Conservation (phyloP, 2,797 vertebrate genomes). For the Arremon aurantiirostris region DNA sequence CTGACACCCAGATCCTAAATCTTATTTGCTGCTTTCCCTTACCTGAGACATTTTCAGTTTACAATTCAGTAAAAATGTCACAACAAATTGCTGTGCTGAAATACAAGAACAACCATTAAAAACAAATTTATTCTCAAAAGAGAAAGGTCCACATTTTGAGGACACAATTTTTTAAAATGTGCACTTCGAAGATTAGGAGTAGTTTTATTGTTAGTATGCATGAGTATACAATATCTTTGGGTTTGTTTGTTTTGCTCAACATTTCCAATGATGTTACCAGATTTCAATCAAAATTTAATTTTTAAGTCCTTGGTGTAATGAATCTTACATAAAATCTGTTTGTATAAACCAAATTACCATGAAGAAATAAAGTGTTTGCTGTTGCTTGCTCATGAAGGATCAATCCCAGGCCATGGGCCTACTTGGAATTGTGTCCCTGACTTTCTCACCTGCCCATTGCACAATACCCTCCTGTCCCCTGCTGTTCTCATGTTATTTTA, state of each 20-base stretch:
- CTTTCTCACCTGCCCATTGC: slow-evolving; percentile 13
- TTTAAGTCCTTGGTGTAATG: neutral
- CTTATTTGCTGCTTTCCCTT: neutral
- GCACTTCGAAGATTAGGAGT: neutral
- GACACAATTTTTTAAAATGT: slow-evolving; percentile 1
- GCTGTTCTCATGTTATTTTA: neutral
- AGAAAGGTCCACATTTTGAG: neutral
- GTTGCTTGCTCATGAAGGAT: neutral
- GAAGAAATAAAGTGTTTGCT: neutral
- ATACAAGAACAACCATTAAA: neutral
- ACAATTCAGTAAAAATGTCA: neutral
- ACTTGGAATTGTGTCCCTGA: slow-evolving; percentile 2
- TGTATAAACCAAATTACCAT: neutral
- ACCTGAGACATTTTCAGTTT: neutral
- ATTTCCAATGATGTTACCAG: neutral
- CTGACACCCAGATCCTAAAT: neutral
- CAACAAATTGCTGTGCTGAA: neutral
- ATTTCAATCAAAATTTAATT: slow-evolving; percentile 55
- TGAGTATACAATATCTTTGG: neutral
- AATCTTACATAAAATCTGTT: neutral
- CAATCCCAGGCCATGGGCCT: neutral
- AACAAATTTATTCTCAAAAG: neutral
- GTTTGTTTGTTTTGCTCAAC: neutral
- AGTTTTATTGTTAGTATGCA: neutral
- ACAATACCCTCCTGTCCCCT: neutral